Base-by-base conservation (phyloP, 2,797 vertebrate genomes). In the Molossus alvarezi region DNA sequence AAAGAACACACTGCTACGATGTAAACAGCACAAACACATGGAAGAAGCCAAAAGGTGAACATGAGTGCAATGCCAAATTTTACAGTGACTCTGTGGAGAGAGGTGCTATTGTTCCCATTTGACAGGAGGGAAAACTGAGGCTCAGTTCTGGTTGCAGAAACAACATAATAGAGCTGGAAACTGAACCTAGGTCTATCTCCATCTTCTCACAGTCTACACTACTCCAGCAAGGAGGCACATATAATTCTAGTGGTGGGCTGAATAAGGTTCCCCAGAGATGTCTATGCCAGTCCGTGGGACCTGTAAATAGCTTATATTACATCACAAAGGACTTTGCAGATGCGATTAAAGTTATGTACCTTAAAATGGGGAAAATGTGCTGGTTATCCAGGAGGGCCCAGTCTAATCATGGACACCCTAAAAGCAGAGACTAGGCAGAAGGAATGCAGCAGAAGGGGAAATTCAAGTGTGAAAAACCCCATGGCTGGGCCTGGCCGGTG, bases 191-290 rank as follows among this genome's bases (percentile, higher is more conserved):
- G 89, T 15, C 65, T 33, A 33, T 33, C 57, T 37, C 48, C 20
- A 9, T 57, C 48, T 67, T n/a, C 23, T 48, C 11, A 5, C 1
- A 1, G n/a, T 9, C 83, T 51, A 18, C 23, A 62, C 13, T 10
- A 60, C 18, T 12, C 25, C n/a, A 27, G 25, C 51, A 41, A 25
- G 20, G 69, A 76, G 29, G 57, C 65, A 13, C 21, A 12, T 20
- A 53, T 41, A 21, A 11, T 27, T 41, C 25, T 23, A 55, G 57
- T 9, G 51, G 29, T 0, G 11, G 48, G 21, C 5, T 0, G 4
- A 81, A 2, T 33, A 11, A 80, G 21, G 72, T 1, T 72, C n/a
- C 33, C 25, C 57, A 51, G 45, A 4, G 7, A 55, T 7, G 45
- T 27, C 45, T 58, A 51, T 4, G 4, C 33, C 75, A 58, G 17